These are phyloP conservation scores for Ips nitidus DNA, from an alignment of 1,140 invertebrate genomes.

Conservation along the genomic window DNA sequence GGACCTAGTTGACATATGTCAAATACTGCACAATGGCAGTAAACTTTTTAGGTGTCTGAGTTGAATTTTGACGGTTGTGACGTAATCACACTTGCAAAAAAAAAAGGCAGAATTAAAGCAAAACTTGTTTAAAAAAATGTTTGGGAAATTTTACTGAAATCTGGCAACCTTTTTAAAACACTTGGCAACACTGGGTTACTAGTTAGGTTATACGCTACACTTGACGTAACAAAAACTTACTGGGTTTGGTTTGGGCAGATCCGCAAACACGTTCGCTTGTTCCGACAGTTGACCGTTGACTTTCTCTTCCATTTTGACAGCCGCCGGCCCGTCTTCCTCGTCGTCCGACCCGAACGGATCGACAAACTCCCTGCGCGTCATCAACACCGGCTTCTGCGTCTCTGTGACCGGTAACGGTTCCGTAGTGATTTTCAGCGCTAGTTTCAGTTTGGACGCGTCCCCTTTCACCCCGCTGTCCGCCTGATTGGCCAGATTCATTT, in stretches of 20 bases:
- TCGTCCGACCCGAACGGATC: constrained; percentile 92
- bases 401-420: constrained; percentile 44
- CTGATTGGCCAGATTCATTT: constrained; percentile 7
- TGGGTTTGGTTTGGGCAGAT: constrained; percentile 52
- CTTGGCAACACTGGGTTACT: too few relatives aligned
- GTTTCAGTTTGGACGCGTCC: constrained; percentile 42
- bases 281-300: constrained; percentile 34
- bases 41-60: too few relatives aligned
- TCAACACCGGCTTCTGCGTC: constrained; percentile 63
- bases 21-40: too few relatives aligned
- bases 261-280: constrained; percentile 45
- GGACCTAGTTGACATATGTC: too few relatives aligned
- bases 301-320: constrained; percentile 35
- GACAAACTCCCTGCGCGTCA: constrained; percentile 83
- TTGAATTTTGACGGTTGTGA: too few relatives aligned
- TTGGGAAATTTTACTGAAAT: too few relatives aligned
- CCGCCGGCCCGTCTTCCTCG: constrained; percentile 66
- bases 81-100: too few relatives aligned
- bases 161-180: too few relatives aligned
- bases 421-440: constrained; percentile 45
- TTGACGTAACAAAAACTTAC: constrained; percentile 49
- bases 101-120: too few relatives aligned
- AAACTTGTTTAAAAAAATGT: too few relatives aligned
- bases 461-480: constrained; percentile 38
- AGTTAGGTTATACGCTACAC: too few relatives aligned